Evolutionary conservation across 2,888 invertebrate species (phyloP).

Genomic region (Mythimna ferrago): DNA sequence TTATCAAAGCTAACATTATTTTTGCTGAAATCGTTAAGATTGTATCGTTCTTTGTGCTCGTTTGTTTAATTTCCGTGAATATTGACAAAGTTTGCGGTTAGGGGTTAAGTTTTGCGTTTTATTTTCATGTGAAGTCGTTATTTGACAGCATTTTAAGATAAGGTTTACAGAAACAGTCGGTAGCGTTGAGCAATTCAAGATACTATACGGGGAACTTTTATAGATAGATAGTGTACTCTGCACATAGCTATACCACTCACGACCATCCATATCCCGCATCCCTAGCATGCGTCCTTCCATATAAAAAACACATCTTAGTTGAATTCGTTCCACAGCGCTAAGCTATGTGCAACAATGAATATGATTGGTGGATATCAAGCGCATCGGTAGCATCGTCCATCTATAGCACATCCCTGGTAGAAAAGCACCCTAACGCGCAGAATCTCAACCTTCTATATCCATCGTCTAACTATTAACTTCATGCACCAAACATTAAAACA

Average conservation of each 20-base stretch:
- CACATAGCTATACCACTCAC: no score
- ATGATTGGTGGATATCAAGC: no score
- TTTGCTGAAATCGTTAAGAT: conserved; percentile 19
- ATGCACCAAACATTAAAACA: conserved; percentile 14
- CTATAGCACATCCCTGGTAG: no score
- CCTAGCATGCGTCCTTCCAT: no score
- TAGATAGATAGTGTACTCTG: no score
- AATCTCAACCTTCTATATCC: background rate
- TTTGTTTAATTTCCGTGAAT: conserved; percentile 37
- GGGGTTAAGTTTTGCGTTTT: conserved; percentile 18
- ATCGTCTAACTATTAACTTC: background rate
- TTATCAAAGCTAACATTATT: conserved; percentile 21
- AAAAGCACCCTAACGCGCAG: no score
- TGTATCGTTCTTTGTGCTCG: conserved; percentile 23
- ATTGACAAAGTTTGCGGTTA: conserved; percentile 11
- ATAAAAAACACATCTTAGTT: no score
- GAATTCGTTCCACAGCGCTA: no score
- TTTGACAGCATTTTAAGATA: background rate
- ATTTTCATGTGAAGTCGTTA: background rate
- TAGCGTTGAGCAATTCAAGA: background rate
- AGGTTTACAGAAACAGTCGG: background rate
- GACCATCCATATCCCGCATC: no score
- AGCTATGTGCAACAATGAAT: no score
- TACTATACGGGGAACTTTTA: background rate
- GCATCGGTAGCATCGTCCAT: no score